Evolutionary conservation across 1,140 invertebrate genomes (phyloP), one percentile per base, ranked within the genome.

Genomic region (Caenorhabditis latens): DNA sequence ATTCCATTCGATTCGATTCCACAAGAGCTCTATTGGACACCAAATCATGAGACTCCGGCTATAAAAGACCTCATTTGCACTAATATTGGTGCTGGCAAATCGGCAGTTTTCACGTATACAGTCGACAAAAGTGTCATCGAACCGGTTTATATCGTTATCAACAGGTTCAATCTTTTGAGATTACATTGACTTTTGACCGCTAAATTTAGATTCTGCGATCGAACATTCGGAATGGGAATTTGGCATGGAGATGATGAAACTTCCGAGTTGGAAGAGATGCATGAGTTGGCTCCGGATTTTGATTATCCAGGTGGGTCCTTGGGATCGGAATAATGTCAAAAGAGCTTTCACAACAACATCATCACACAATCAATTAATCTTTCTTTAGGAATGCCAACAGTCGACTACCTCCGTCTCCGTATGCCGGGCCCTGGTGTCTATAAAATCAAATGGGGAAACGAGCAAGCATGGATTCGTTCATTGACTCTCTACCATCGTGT

Each of bases 1-100:
- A 89, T 89, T 55, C 88, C 88, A 21, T 85, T 46, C 16, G 88
- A 89, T 40, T 82, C 67, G n/a, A 89, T 89, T 48, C 88, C 88
- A 4, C 85, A 89, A 57, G 84, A 87, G 46, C 87, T 89, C 42
- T 89, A 89, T 53, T 89, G 88, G 88, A 85, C 40, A 9, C 88
- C 88, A 24, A 75, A 32, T 9, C 21, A 57, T 6, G 67, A 84
- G 55, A 85, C 67, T 24, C 87, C 67, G 21, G 82, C 85, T 40
- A 85, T 86, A 24, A 58, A 84, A 21, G 84, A 88, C 48, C 42
- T 88, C 24, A 84, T 55, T 32, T 79, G 42, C 24, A 65, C 75
- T 21, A 58, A 32, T 43, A 84, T 88, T 42, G 50, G 85, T 24
- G 46, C 87, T 19, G 87, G 87, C 21, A 84, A 85, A 50, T 63